phyloP scores from a whole-genome alignment of 1,140 invertebrate species.

The Thrips palmi region DNA sequence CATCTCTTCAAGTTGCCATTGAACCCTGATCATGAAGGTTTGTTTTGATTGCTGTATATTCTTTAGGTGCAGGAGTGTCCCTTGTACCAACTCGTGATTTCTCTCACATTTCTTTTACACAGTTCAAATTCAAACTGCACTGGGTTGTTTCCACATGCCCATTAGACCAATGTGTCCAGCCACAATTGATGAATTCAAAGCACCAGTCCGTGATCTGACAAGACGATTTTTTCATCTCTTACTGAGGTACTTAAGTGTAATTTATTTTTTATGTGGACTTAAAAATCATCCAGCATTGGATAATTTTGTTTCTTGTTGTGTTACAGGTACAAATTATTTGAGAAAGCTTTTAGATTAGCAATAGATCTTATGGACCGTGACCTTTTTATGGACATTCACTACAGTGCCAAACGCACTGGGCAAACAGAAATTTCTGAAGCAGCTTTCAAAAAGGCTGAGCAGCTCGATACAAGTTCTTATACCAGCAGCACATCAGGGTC shows the following conservation, averaged over 20 bases:
- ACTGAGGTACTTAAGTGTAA: conserved; percentile 30
- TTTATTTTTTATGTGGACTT: neutral
- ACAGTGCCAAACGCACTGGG: conserved; percentile 47
- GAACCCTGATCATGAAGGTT: conserved; percentile 39
- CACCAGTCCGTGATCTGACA: conserved; percentile 52
- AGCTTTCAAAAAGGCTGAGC: conserved; percentile 26
- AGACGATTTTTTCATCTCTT: conserved; percentile 61
- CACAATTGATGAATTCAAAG: conserved; percentile 48
- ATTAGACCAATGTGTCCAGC: conserved; percentile 38
- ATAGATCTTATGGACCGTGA: conserved; percentile 68
- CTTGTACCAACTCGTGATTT: conserved; percentile 8
- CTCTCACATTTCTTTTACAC: conserved; percentile 14
- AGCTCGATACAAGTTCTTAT: neutral
- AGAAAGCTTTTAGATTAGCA: conserved; percentile 70
- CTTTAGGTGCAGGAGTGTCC: neutral
- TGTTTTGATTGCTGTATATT: conserved; percentile 8
- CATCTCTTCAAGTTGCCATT: conserved; percentile 44
- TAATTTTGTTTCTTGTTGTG: conserved; percentile 12
- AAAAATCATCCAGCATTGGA: neutral
- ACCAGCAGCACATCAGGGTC: conserved; percentile 6
- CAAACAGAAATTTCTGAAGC: conserved; percentile 51
- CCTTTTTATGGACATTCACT: conserved; percentile 68
- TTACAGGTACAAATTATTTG: conserved; percentile 51
- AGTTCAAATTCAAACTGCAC: conserved; percentile 44
- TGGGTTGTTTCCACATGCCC: conserved; percentile 51